Evolutionary conservation across 2,797 vertebrate genomes (phyloP).

Genomic region (Nasua narica): DNA sequence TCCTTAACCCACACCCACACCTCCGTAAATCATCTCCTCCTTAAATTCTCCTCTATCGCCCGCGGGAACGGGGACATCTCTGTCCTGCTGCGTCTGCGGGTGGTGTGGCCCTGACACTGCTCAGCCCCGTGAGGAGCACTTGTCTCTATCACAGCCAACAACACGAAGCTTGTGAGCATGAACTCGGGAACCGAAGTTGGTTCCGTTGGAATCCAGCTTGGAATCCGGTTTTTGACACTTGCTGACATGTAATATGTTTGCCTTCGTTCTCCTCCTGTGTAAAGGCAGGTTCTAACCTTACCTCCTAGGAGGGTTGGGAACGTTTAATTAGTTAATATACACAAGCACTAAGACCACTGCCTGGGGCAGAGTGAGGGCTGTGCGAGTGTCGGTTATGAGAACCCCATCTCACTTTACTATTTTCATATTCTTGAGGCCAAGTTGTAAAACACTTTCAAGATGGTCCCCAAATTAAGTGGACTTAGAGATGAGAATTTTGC

Average conservation of each 20-base stretch:
- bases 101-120: background rate
- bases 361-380: rapidly evolving
- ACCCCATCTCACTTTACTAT: background rate
- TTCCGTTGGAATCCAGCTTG: background rate
- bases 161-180: rapidly evolving
- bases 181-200: background rate
- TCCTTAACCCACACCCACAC: background rate
- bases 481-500: background rate
- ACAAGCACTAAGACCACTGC: background rate
- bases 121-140: rapidly evolving
- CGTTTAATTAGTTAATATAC: background rate
- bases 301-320: background rate
- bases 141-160: background rate
- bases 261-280: background rate
- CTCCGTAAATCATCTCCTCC: background rate
- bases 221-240: background rate
- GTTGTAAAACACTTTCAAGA: background rate
- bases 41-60: background rate
- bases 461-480: background rate
- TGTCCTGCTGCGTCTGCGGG: background rate
- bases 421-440: background rate
- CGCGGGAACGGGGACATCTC: background rate
- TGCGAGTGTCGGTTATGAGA: background rate
- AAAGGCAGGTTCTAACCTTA: background rate
- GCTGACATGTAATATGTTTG: background rate